Evolutionary conservation across 1,140 invertebrate species (phyloP).

Genomic region (Batillaria attramentaria): DNA sequence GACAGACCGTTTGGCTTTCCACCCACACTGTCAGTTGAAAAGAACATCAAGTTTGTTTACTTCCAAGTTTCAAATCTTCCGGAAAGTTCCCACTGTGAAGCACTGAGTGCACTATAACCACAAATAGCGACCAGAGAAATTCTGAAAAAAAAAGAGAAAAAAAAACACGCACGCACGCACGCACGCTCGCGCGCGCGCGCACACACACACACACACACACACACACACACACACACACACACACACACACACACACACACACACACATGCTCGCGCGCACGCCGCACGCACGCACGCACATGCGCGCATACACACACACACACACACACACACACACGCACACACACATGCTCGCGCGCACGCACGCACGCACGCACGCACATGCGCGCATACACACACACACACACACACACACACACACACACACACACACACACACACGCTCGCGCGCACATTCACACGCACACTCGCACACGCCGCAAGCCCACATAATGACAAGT

Average conservation of each 20-base stretch:
- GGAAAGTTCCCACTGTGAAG: not conserved
- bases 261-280: slow-evolving; percentile 9
- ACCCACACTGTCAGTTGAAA: not conserved
- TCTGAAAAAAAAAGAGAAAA: no score
- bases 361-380: slow-evolving; percentile 1
- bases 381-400: no score
- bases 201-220: slow-evolving; percentile 19
- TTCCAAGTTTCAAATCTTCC: not conserved
- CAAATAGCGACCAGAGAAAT: no score
- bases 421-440: not conserved
- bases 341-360: not conserved
- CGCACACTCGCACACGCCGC: not conserved
- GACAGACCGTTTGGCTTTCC: not conserved
- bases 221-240: slow-evolving; percentile 1
- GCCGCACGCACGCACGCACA: slow-evolving; percentile 10
- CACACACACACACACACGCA: not conserved
- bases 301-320: slow-evolving; percentile 5
- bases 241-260: slow-evolving; percentile 2
- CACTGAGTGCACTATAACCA: not conserved
- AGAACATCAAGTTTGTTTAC: not conserved
- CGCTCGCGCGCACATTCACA: not conserved
- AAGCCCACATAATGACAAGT: not conserved
- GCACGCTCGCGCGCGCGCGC: not conserved
- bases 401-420: not conserved
- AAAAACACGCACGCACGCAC: not conserved